Base-by-base conservation (phyloP, 2,888 invertebrate species). In the Ariolimax columbianus region DNA sequence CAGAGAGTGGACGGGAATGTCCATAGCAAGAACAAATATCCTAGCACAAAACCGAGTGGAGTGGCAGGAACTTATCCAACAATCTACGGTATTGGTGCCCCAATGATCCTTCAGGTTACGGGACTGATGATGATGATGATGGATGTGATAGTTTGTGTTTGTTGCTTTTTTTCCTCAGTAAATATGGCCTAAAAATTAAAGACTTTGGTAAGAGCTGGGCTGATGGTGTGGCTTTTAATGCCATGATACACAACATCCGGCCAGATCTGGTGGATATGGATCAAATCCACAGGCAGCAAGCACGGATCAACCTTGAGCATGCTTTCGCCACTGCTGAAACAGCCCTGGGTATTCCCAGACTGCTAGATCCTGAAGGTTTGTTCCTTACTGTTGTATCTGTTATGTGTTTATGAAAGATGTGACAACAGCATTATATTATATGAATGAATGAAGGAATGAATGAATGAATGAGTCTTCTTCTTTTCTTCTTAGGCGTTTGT, bases 161-260 rank as follows among this genome's bases (percentile, higher is more conserved):
- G 17, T 38, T 30, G 17, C 55, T 47, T 33, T 38, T 33, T 40
- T 63, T 89, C 93, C 92, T 30, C 94, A 98, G 97, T 95, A 97
- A 97, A 92, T 96, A 96, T 91, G 97, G 97, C 89, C 96, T 98
- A 88, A 96, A 97, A 95, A 97, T 99, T 78, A 96, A 96, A 94
- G 98, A 99, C 95, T 99, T 99, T 94, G 98, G 98, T 55, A 96
- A 97, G 87, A 98, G 98, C 92, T 99, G 99, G 99, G 96, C 98
- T 91, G 98, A 98, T 94, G 99, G 99, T 88, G 96, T 97, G 91
- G 98, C 98, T 47, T 99, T 99, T 95, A 96, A 98, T 84, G 98
- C 98, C 79, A 97, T 99, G 90, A 97, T 99, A 86, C 98, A 99
- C 94, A 97, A 97, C 82, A 98, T 99, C 92, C 97, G 97, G 92